These are phyloP conservation scores for Premnoplex brunnescens DNA, from an alignment of 2,797 vertebrate species.

Conservation along the genomic window DNA sequence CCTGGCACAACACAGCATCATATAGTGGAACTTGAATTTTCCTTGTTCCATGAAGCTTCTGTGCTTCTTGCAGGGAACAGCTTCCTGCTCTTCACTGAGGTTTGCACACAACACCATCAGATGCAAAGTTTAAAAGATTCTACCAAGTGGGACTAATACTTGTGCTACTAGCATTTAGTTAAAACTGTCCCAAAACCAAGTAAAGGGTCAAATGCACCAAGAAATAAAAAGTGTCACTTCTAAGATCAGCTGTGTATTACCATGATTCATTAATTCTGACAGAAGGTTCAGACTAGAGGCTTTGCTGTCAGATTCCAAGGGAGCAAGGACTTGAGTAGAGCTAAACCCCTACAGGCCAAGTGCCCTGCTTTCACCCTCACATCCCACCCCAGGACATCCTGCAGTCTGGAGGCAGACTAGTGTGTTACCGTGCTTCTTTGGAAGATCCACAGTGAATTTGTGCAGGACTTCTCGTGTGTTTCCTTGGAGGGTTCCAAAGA, in stretches of 20 bases:
- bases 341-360: neutral
- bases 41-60: neutral
- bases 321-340: neutral
- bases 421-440: constrained; percentile 94
- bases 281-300: constrained; percentile 14
- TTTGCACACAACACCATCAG: neutral
- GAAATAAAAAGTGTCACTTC: neutral
- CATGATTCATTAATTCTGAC: neutral
- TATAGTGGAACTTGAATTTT: neutral
- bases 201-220: neutral
- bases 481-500: constrained; percentile 97
- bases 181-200: neutral
- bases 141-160: neutral
- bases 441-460: constrained; percentile 99
- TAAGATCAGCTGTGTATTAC: neutral
- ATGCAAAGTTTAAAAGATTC: neutral
- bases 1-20: neutral
- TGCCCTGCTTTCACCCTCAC: neutral
- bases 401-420: neutral
- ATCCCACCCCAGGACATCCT: neutral
- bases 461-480: constrained; percentile 98
- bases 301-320: constrained; percentile 31
- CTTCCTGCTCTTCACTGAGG: neutral
- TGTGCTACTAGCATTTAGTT: neutral
- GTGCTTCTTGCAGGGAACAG: neutral